Evolutionary conservation across 2,888 invertebrate species (phyloP).

Genomic region (Onthophagus sagittarius): DNA sequence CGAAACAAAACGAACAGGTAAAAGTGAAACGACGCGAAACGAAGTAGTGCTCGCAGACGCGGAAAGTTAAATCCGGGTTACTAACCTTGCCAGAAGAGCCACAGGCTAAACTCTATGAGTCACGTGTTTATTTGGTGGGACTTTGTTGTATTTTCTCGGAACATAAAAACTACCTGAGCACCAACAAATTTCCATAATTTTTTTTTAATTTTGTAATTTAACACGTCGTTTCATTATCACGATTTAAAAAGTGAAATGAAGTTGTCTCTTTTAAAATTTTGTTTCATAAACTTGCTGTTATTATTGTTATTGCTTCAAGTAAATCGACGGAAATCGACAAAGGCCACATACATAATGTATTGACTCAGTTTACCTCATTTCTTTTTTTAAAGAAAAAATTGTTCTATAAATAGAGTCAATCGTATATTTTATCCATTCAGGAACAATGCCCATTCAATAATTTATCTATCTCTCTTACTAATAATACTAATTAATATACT

Average conservation of each 20-base stretch:
- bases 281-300: not conserved
- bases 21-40: constrained; percentile 16
- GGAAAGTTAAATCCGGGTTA: constrained; percentile 23
- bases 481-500: not conserved
- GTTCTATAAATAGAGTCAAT: not conserved
- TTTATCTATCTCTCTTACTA: not conserved
- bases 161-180: not conserved
- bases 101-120: not conserved
- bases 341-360: not conserved
- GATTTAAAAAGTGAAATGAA: not conserved
- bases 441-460: not conserved
- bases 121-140: constrained; percentile 9
- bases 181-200: not conserved
- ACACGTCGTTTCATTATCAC: not conserved
- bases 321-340: not conserved
- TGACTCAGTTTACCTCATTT: not conserved
- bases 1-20: constrained; percentile 3
- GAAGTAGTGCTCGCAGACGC: constrained; percentile 9
- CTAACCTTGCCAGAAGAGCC: constrained; percentile 16
- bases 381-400: not conserved
- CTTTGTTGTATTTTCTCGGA: constrained; percentile 9
- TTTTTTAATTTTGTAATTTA: not conserved
- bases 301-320: not conserved
- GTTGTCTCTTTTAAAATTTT: not conserved
- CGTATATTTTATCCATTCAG: not conserved